phyloP scores from a whole-genome alignment of 2,888 invertebrate genomes.

The Chrysolina haemoptera region DNA sequence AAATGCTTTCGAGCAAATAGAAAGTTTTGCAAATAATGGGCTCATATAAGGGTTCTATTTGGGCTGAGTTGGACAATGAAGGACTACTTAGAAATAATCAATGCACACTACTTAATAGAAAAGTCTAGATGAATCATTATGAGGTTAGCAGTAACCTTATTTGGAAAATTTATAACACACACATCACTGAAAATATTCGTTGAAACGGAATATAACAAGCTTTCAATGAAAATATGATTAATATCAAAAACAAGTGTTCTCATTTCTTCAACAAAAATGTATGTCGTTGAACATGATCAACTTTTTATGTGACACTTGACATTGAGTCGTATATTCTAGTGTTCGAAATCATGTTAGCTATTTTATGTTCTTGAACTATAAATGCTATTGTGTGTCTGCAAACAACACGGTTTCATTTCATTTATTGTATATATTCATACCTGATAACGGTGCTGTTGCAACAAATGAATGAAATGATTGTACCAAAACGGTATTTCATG shows the following conservation, averaged over 20 bases:
- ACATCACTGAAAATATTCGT: too few species aligned
- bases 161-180: too few species aligned
- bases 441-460: conserved; percentile 3
- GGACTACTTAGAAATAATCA: too few species aligned
- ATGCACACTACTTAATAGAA: too few species aligned
- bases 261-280: not conserved
- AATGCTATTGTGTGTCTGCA: not conserved
- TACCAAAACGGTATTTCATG: conserved; percentile 1
- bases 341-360: not conserved
- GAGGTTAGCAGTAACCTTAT: too few species aligned
- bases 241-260: not conserved
- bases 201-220: not conserved
- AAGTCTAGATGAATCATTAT: too few species aligned
- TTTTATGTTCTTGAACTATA: not conserved
- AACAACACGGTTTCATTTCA: not conserved
- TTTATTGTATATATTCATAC: conserved; percentile 4
- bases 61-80: too few species aligned
- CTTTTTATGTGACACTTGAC: not conserved
- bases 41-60: too few species aligned
- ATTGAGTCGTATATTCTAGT: not conserved
- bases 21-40: too few species aligned
- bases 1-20: too few species aligned
- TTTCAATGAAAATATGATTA: not conserved
- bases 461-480: not conserved
- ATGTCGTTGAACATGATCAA: not conserved